Evolutionary conservation across 1,140 invertebrate genomes (phyloP).

Genomic region (Pogonognathellus flavescens): DNA sequence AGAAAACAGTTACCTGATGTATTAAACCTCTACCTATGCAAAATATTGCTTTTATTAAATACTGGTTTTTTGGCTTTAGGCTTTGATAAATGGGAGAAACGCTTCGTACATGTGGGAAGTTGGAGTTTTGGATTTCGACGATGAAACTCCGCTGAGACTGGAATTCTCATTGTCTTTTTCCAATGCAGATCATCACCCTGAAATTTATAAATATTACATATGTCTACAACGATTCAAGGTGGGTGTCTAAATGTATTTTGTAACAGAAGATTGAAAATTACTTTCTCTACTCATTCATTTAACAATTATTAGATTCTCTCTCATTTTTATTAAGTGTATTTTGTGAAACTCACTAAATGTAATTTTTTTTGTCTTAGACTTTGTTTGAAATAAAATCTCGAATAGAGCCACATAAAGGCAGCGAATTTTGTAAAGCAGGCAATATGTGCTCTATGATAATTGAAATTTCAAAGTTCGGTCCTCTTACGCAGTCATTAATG

Average conservation of each 20-base stretch:
- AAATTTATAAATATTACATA: constrained; percentile 65
- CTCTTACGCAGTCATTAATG: constrained; percentile 78
- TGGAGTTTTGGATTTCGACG: constrained; percentile 72
- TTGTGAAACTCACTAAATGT: not conserved
- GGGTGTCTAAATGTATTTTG: constrained; percentile 52
- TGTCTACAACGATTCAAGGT: constrained; percentile 63
- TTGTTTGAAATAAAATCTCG: constrained; percentile 85
- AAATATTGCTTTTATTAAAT: not conserved
- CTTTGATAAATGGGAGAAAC: constrained; percentile 77
- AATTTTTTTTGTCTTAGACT: constrained; percentile 74
- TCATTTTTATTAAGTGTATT: no score
- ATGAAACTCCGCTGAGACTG: constrained; percentile 70
- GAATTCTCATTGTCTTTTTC: constrained; percentile 64
- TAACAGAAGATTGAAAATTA: no score
- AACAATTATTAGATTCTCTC: no score
- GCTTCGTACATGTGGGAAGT: constrained; percentile 89
- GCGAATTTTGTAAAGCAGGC: constrained; percentile 89
- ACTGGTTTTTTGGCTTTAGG: constrained; percentile 50
- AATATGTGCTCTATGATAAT: constrained; percentile 88
- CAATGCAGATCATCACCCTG: constrained; percentile 24
- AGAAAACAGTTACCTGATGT: constrained; percentile 11
- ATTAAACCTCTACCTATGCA: not conserved
- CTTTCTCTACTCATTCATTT: no score
- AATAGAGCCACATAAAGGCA: constrained; percentile 84
- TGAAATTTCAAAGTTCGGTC: constrained; percentile 75